A percentile compares a stretch with the other conserved stretches of the same genome.
These are phyloP conservation scores for Scelioninae gen. 2 DNA, from an alignment of 2,888 invertebrate genomes.

Conservation along the genomic window DNA sequence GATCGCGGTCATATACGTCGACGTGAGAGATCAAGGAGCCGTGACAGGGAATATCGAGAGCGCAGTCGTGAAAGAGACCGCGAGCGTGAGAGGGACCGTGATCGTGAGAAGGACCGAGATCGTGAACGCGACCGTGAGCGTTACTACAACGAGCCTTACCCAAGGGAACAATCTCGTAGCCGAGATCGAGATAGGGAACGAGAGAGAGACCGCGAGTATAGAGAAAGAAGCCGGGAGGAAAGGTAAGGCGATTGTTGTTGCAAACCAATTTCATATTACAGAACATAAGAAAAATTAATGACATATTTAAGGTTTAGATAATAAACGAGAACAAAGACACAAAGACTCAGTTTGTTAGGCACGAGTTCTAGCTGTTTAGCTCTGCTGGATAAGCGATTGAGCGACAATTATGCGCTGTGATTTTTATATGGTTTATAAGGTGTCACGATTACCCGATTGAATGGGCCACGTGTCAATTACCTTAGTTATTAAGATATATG, in stretches of 20 bases:
- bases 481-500: slow-evolving; percentile 35
- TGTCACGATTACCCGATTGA: slow-evolving; percentile 11
- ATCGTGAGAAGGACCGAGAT: slow-evolving; percentile 77
- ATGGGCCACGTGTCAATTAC: slow-evolving; percentile 28
- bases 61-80: slow-evolving; percentile 77
- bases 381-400: slow-evolving; percentile 32
- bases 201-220: slow-evolving; percentile 82
- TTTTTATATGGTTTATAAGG: slow-evolving; percentile 37
- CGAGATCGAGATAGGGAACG: slow-evolving; percentile 81
- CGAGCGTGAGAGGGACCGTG: slow-evolving; percentile 77
- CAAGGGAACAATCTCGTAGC: slow-evolving; percentile 87
- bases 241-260: slow-evolving; percentile 77
- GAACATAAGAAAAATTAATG: slow-evolving; percentile 12
- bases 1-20: slow-evolving; percentile 79
- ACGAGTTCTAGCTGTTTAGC: slow-evolving; percentile 21
- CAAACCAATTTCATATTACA: slow-evolving; percentile 44
- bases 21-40: slow-evolving; percentile 83
- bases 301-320: slow-evolving; percentile 22
- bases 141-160: slow-evolving; percentile 76
- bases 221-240: slow-evolving; percentile 86
- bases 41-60: slow-evolving; percentile 80
- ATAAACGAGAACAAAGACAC: slow-evolving; percentile 25
- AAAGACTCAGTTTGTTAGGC: slow-evolving; percentile 7
- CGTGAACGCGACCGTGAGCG: slow-evolving; percentile 76
- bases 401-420: slow-evolving; percentile 39